Conservation (phyloP, 2,888 invertebrate genomes). For the Apocheima hispidaria region DNA sequence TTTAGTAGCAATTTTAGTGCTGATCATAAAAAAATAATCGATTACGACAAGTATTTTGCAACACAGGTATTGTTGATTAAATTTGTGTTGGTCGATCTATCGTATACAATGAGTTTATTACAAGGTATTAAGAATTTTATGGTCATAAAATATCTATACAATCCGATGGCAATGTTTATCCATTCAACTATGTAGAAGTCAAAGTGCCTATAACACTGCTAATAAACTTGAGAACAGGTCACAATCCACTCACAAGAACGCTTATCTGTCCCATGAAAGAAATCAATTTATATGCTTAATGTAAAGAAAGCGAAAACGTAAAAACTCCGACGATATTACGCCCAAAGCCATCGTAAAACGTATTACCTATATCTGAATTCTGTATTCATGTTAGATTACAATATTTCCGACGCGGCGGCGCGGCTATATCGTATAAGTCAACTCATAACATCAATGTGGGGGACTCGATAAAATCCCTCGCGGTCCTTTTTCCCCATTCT, state of each 20-base stretch:
- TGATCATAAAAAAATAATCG: slow-evolving; percentile 7
- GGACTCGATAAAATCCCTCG: slow-evolving; percentile 68
- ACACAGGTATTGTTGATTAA: slow-evolving; percentile 11
- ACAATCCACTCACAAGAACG: slow-evolving; percentile 47
- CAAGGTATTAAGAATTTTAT: slow-evolving; percentile 35
- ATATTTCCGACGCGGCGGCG: slow-evolving; percentile 65
- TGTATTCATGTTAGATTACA: slow-evolving; percentile 75
- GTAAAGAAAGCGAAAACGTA: slow-evolving; percentile 52
- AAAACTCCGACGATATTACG: slow-evolving; percentile 59
- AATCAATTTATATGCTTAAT: slow-evolving; percentile 54
- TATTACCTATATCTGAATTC: slow-evolving; percentile 68
- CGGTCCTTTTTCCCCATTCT: slow-evolving; percentile 54
- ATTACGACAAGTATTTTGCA: slow-evolving; percentile 5
- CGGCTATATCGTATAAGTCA: slow-evolving; percentile 65
- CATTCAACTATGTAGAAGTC: slow-evolving; percentile 32
- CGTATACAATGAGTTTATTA: slow-evolving; percentile 18
- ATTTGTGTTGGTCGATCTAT: slow-evolving; percentile 10
- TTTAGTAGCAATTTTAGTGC: slow-evolving; percentile 1
- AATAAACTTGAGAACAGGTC: slow-evolving; percentile 44
- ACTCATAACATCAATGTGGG: slow-evolving; percentile 65
- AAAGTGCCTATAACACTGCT: slow-evolving; percentile 38
- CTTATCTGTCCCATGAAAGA: slow-evolving; percentile 45
- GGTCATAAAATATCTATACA: slow-evolving; percentile 30
- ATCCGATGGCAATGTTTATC: slow-evolving; percentile 20
- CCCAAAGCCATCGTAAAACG: slow-evolving; percentile 59